These are phyloP conservation scores for Malachius bipustulatus DNA, from an alignment of 2,888 invertebrate species.

Conservation along the genomic window DNA sequence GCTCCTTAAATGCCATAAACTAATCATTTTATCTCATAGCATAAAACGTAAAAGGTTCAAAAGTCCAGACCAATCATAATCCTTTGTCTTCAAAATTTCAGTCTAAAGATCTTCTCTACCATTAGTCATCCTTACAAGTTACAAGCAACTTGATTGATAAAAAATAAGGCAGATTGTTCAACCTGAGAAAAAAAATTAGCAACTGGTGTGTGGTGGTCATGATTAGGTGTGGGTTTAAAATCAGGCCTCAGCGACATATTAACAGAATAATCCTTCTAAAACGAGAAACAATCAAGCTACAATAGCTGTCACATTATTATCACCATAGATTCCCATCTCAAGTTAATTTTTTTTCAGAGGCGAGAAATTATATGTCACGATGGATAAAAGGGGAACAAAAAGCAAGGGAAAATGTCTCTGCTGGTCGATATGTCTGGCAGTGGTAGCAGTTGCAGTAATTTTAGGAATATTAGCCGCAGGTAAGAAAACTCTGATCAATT, in stretches of 20 bases:
- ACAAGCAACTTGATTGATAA: too few relatives aligned
- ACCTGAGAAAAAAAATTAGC: conserved; percentile 16
- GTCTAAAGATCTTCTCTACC: too few relatives aligned
- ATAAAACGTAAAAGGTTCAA: too few relatives aligned
- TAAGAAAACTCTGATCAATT: conserved; percentile 36
- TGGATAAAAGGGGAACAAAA: conserved; percentile 62
- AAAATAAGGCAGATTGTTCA: conserved; percentile 8
- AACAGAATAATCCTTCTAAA: conserved; percentile 45
- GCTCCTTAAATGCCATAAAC: too few relatives aligned
- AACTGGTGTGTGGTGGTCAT: conserved; percentile 27
- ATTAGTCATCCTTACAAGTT: too few relatives aligned
- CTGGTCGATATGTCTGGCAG: conserved; percentile 55
- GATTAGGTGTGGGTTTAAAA: conserved; percentile 29
- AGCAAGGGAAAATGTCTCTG: conserved; percentile 52
- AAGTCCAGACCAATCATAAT: too few relatives aligned
- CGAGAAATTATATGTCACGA: conserved; percentile 71
- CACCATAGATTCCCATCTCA: too few relatives aligned
- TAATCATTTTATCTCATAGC: too few relatives aligned
- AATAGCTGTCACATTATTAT: too few relatives aligned
- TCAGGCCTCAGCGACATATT: conserved; percentile 6
- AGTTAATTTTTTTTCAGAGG: conserved; percentile 49
- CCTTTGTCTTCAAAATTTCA: too few relatives aligned
- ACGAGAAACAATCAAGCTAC: conserved; percentile 72
- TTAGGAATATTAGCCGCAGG: conserved; percentile 64
- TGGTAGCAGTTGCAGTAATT: conserved; percentile 53